These are phyloP conservation scores for Chloropsis cyanopogon DNA, from an alignment of 2,113 vertebrate species.

Conservation along the genomic window DNA sequence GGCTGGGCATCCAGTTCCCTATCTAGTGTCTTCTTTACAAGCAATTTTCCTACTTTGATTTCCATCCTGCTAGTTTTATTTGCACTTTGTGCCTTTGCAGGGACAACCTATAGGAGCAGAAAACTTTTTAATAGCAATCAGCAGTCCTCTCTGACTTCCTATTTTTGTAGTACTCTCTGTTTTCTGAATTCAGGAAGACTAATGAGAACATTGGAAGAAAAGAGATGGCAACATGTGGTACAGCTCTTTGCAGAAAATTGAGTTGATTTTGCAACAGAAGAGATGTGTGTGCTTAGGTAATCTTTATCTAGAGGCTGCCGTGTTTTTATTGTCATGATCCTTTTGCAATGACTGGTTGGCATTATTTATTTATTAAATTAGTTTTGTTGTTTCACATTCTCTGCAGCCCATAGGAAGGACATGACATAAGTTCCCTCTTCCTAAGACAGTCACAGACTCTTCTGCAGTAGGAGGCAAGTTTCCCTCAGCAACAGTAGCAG, in stretches of 20 bases:
- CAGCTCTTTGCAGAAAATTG: neutral
- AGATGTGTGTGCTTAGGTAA: neutral
- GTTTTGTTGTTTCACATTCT: neutral
- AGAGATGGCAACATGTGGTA: rapidly evolving
- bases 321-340: neutral
- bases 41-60: neutral
- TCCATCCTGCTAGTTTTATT: neutral
- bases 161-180: neutral
- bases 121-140: neutral
- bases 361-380: neutral
- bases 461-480: neutral
- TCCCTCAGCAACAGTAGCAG: neutral
- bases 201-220: neutral
- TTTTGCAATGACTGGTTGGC: neutral
- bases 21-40: neutral
- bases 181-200: neutral
- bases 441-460: neutral
- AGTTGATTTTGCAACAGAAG: neutral
- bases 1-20: neutral
- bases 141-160: neutral
- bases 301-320: neutral
- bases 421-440: neutral
- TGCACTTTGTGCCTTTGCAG: neutral
- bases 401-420: neutral
- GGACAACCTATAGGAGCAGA: neutral